Evolutionary conservation across 2,888 invertebrate genomes (phyloP).

Genomic region (Drosophila dives): DNA sequence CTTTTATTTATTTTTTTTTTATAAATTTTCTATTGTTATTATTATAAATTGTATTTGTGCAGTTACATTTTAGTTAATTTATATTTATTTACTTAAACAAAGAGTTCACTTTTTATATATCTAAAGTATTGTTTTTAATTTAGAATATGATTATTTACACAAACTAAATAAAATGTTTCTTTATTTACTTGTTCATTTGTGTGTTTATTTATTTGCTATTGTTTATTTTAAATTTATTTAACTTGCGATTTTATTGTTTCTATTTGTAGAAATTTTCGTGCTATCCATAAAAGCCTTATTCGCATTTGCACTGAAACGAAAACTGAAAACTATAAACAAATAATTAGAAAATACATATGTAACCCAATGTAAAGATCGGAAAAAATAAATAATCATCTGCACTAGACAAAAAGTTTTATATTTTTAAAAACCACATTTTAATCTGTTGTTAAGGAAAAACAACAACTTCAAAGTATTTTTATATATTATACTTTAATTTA

Average conservation of each 20-base stretch:
- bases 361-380: constrained; percentile 4
- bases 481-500: neutral
- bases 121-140: neutral
- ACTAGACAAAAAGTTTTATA: constrained; percentile 5
- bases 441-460: neutral
- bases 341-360: constrained; percentile 22
- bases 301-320: constrained; percentile 79
- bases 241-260: neutral
- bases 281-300: constrained; percentile 46
- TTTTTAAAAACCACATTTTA: neutral
- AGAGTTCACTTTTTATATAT: neutral
- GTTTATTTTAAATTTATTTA: neutral
- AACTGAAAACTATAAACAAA: constrained; percentile 43
- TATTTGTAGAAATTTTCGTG: constrained; percentile 66
- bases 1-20: neutral
- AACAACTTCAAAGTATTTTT: neutral
- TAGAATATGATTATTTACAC: neutral
- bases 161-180: neutral
- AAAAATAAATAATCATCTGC: constrained; percentile 19
- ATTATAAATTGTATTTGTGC: neutral
- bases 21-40: neutral
- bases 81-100: neutral
- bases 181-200: neutral
- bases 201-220: neutral
- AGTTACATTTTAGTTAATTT: neutral